These are phyloP conservation scores for Lapara coniferarum DNA, from an alignment of 2,888 invertebrate species.

Conservation along the genomic window DNA sequence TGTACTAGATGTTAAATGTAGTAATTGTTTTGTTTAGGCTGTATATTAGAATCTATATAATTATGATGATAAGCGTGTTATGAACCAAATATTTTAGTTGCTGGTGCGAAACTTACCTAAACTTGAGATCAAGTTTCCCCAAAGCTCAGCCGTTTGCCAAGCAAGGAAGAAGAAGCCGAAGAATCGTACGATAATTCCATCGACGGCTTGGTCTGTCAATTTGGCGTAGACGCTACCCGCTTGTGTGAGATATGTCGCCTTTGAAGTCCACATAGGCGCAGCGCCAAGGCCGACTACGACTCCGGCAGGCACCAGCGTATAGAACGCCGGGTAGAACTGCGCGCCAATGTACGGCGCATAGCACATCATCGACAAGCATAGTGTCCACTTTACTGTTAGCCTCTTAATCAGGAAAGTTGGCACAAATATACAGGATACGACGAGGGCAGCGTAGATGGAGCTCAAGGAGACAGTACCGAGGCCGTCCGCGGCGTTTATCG, in stretches of 20 bases:
- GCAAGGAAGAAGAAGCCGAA: slow-evolving; percentile 99
- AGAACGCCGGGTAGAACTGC: slow-evolving; percentile 96
- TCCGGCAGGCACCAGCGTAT: slow-evolving; percentile 96
- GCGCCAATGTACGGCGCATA: slow-evolving; percentile 97
- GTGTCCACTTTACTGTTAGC: slow-evolving; percentile 98
- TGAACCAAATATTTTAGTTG: background rate
- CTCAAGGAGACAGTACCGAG: slow-evolving; percentile 95
- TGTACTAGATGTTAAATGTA: too few relatives aligned
- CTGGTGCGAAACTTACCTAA: slow-evolving; percentile 85
- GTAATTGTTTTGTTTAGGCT: too few relatives aligned
- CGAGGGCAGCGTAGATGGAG: slow-evolving; percentile 95
- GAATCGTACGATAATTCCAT: slow-evolving; percentile 97
- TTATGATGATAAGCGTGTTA: background rate
- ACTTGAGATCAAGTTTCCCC: slow-evolving; percentile 98
- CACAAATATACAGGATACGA: slow-evolving; percentile 97
- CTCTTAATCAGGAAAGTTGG: slow-evolving; percentile 96
- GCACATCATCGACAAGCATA: slow-evolving; percentile 95
- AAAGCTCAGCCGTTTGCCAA: slow-evolving; percentile 97
- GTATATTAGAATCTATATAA: too few relatives aligned
- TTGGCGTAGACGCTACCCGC: slow-evolving; percentile 93
- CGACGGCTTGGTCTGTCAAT: slow-evolving; percentile 92
- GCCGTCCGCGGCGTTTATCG: slow-evolving; percentile 94
- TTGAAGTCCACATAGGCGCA: slow-evolving; percentile 99
- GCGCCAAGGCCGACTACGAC: slow-evolving; percentile 97
- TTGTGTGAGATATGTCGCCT: slow-evolving; percentile 98